These are phyloP conservation scores for Cotesia congregata DNA, from an alignment of 2,888 invertebrate genomes.

Conservation along the genomic window DNA sequence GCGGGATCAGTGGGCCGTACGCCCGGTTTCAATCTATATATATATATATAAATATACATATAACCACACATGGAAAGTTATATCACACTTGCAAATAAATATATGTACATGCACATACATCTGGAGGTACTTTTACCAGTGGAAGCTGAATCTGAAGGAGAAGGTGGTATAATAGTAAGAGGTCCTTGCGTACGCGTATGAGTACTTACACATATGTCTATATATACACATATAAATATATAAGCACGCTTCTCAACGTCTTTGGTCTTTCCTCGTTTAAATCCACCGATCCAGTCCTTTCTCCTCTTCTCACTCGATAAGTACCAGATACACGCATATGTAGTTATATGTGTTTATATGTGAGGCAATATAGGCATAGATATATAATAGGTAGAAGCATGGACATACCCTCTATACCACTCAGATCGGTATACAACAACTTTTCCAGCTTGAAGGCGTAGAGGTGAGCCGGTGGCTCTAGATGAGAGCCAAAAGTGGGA, in stretches of 20 bases:
- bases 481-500: slow-evolving; percentile 60
- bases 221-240: background rate
- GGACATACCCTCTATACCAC: background rate
- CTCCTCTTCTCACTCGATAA: slow-evolving; percentile 1
- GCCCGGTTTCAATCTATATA: slow-evolving; percentile 6
- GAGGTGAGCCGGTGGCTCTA: slow-evolving; percentile 64
- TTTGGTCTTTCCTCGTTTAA: slow-evolving; percentile 4
- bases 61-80: slow-evolving; percentile 16
- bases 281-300: background rate
- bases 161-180: slow-evolving; percentile 44
- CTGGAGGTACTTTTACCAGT: background rate
- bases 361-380: background rate
- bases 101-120: no score
- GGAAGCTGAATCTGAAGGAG: slow-evolving; percentile 36
- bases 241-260: slow-evolving; percentile 5
- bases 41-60: slow-evolving; percentile 20
- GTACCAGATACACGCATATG: background rate
- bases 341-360: background rate
- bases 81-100: background rate
- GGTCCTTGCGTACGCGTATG: slow-evolving; percentile 15
- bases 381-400: background rate
- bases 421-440: slow-evolving; percentile 15
- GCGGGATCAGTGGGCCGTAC: slow-evolving; percentile 36
- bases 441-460: slow-evolving; percentile 51
- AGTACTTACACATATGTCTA: background rate